Conservation (phyloP, 2,113 vertebrate species). For the Panurus biarmicus region DNA sequence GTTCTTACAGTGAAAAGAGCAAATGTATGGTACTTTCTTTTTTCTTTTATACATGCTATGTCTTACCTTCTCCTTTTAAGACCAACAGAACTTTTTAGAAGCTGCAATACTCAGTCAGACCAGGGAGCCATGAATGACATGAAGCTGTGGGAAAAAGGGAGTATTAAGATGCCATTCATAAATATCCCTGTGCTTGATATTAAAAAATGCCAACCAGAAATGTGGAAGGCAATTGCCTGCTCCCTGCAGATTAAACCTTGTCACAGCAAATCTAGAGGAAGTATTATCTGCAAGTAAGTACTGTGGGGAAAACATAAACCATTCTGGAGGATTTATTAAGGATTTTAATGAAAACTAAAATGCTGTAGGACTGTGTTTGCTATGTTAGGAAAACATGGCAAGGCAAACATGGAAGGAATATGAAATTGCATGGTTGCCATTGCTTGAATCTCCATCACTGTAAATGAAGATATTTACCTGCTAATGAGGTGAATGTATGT, state of each 20-base stretch:
- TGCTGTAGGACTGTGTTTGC: neutral
- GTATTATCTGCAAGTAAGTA: constrained; percentile 95
- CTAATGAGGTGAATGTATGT: neutral
- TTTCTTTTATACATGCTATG: neutral
- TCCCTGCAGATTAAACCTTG: constrained; percentile 97
- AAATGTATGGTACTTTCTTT: neutral
- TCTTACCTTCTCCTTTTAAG: constrained; percentile 63
- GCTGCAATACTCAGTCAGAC: constrained; percentile 95
- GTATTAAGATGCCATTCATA: constrained; percentile 98
- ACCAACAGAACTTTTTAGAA: constrained; percentile 95
- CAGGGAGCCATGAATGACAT: constrained; percentile 97
- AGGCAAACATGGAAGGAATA: neutral
- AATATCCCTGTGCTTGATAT: constrained; percentile 97
- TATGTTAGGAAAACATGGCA: neutral
- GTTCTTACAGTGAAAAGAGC: neutral
- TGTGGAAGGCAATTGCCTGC: constrained; percentile 97
- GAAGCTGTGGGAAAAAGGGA: constrained; percentile 97
- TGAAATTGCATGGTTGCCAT: neutral
- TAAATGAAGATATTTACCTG: neutral
- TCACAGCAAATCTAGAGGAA: constrained; percentile 92
- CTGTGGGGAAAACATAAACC: too few relatives aligned
- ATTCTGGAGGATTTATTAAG: neutral
- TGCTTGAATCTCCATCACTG: neutral
- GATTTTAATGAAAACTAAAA: neutral
- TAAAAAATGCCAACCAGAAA: constrained; percentile 89